Percentiles rank a stretch among this genome's conserved stretches.
Conservation (phyloP, 2,888 invertebrate species). For the Amiota mariae region DNA sequence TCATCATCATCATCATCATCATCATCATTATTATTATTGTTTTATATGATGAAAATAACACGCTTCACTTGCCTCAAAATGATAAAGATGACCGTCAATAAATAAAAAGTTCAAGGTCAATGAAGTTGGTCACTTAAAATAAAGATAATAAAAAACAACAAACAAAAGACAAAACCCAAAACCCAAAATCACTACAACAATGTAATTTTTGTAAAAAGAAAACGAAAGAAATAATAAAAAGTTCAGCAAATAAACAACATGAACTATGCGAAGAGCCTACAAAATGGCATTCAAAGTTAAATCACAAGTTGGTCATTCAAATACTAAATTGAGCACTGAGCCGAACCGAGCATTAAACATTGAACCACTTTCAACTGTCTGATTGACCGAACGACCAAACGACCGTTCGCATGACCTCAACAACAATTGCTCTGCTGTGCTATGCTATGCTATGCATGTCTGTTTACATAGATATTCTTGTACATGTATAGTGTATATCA, state of each 20-base stretch:
- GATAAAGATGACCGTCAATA: neutral
- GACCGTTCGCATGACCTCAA: slow-evolving; percentile 31
- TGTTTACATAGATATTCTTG: too few species aligned
- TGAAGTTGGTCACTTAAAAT: neutral
- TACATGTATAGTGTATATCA: too few species aligned
- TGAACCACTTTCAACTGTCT: slow-evolving; percentile 55
- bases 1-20: too few species aligned
- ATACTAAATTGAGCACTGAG: slow-evolving; percentile 14
- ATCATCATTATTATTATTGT: too few species aligned
- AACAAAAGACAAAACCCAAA: neutral
- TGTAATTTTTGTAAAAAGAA: neutral
- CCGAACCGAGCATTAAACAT: slow-evolving; percentile 53
- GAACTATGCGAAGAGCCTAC: slow-evolving; percentile 36
- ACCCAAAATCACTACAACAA: neutral
- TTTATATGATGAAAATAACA: neutral
- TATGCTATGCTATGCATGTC: neutral
- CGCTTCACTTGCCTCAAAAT: slow-evolving; percentile 12
- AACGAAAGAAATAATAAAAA: slow-evolving; percentile 6
- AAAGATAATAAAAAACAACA: neutral
- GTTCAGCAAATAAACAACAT: slow-evolving; percentile 28
- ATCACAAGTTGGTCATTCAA: slow-evolving; percentile 33
- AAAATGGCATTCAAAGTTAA: slow-evolving; percentile 36
- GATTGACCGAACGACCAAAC: too few species aligned
- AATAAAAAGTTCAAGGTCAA: slow-evolving; percentile 16
- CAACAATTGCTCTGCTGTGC: neutral